These are phyloP conservation scores for Rhincodon typus DNA, from an alignment of 2,797 vertebrate species.

Conservation along the genomic window DNA sequence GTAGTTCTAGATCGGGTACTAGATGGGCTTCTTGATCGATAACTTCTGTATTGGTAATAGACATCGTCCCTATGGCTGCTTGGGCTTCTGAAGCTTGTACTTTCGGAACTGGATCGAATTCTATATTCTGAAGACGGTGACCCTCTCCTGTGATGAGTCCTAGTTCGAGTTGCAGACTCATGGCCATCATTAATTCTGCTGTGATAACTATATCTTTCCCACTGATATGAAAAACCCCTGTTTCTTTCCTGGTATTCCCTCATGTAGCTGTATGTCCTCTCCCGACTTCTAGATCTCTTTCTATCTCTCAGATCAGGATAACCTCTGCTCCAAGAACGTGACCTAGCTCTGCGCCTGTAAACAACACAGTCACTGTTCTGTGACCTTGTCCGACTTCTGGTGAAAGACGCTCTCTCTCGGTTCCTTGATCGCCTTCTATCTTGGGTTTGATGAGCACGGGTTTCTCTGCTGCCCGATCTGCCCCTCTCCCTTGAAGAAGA, in stretches of 20 bases:
- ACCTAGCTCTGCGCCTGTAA: constrained; percentile 55
- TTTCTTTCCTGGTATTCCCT: constrained; percentile 54
- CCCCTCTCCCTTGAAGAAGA: constrained; percentile 46
- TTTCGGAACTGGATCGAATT: constrained; percentile 56
- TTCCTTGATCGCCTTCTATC: constrained; percentile 53
- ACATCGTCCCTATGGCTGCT: constrained; percentile 53
- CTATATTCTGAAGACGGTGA: constrained; percentile 59
- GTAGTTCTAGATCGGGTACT: constrained; percentile 56
- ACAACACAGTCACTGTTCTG: constrained; percentile 58
- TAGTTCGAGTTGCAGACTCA: constrained; percentile 54
- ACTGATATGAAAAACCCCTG: constrained; percentile 51
- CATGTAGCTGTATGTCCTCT: constrained; percentile 53
- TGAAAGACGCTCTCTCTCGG: constrained; percentile 54
- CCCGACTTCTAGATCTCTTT: constrained; percentile 57
- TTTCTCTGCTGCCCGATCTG: constrained; percentile 60
- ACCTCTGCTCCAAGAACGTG: constrained; percentile 64
- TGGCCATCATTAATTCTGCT: constrained; percentile 55
- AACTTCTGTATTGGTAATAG: constrained; percentile 56
- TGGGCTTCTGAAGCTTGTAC: constrained; percentile 51
- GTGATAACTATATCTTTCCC: constrained; percentile 63
- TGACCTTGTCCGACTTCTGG: constrained; percentile 57
- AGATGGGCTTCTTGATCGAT: constrained; percentile 60
- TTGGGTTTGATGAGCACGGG: constrained; percentile 49
- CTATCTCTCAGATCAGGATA: constrained; percentile 46
- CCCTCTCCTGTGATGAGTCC: constrained; percentile 49